Base-by-base conservation (phyloP, 2,888 invertebrate species). In the Hemistola chrysoprasaria region DNA sequence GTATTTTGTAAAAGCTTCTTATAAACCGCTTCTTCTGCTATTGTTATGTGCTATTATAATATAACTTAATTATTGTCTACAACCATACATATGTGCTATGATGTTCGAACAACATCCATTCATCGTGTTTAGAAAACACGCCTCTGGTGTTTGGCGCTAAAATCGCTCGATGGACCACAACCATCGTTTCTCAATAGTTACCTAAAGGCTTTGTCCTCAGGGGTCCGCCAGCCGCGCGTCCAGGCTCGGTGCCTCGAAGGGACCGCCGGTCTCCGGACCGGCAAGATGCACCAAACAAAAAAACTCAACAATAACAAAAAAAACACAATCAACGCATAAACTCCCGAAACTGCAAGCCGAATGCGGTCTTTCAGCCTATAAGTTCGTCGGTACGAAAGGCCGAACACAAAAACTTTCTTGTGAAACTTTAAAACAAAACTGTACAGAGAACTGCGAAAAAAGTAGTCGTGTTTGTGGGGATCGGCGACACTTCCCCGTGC, bases 221-320 rank as follows among this genome's bases (percentile, higher is more conserved):
- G 73, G 75, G 72, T 76, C 74, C 71, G 77, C 70, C 70, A 65
- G 70, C 70, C 68, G 73, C 72, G 78, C 77, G 83, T 78, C 81
- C 86, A 84, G 83, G 76, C 78, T 73, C 70, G 74, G 63, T 71
- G 75, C 80, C 80, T 79, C 77, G 74, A 61, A 71, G 77, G 80
- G 75, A 76, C 77, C 79, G 52, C 69, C 83, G 81, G 77, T 78
- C 82, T 84, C 77, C 76, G 77, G 67, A 77, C 80, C 83, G 84
- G 76, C 84, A 79, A 86, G 85, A 82, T 86, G 84, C 88, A 88
- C 88, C 82, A 86, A 86, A 86, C 85, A 85, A 86, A 87, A 72
- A 85, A 87, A 86, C 83, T 85, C 66, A 87, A 88, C 85, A 88
- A 88, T 81, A 86, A 88, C 83, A 84, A 87, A 81, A n/a, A 83